Conservation (phyloP, 92 coral and sea anemone genomes). For the Umimayanthus kanabou region DNA sequence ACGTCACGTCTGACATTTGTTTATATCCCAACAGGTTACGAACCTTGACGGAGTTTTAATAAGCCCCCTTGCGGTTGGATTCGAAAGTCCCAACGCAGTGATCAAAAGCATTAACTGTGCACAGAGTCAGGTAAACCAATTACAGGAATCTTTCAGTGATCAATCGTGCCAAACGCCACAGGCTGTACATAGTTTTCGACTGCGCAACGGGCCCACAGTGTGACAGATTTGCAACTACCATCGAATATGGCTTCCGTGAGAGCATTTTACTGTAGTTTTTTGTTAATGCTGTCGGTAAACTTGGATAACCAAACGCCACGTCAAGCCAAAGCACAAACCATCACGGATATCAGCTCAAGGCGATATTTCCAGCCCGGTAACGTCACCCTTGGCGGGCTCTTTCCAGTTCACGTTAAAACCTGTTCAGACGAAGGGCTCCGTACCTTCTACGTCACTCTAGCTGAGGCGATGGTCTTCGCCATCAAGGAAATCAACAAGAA, state of each 20-base stretch:
- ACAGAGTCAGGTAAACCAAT: not conserved
- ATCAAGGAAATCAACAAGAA: slow-evolving; percentile 74
- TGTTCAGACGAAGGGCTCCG: slow-evolving; percentile 48
- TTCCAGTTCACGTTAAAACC: slow-evolving; percentile 78
- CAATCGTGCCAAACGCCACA: not conserved
- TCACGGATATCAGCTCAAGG: slow-evolving; percentile 29
- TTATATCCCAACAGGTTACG: too few species aligned
- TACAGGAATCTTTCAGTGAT: not conserved
- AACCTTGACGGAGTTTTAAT: too few species aligned
- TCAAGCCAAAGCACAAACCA: slow-evolving; percentile 15
- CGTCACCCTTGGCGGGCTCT: slow-evolving; percentile 83
- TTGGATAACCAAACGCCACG: not conserved
- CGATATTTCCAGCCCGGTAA: slow-evolving; percentile 62
- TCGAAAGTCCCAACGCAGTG: not conserved
- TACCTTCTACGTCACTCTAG: slow-evolving; percentile 65
- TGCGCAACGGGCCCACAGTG: not conserved
- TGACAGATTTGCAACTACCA: not conserved
- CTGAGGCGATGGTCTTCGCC: slow-evolving; percentile 93
- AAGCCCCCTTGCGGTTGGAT: too few species aligned
- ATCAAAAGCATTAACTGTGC: not conserved
- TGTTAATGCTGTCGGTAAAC: not conserved
- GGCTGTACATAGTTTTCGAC: not conserved
- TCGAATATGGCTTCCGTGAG: not conserved
- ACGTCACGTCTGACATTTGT: too few species aligned
- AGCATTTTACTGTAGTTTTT: not conserved